Evolutionary conservation across 2,888 invertebrate species (phyloP).

Genomic region (Orchesellides sinensis): DNA sequence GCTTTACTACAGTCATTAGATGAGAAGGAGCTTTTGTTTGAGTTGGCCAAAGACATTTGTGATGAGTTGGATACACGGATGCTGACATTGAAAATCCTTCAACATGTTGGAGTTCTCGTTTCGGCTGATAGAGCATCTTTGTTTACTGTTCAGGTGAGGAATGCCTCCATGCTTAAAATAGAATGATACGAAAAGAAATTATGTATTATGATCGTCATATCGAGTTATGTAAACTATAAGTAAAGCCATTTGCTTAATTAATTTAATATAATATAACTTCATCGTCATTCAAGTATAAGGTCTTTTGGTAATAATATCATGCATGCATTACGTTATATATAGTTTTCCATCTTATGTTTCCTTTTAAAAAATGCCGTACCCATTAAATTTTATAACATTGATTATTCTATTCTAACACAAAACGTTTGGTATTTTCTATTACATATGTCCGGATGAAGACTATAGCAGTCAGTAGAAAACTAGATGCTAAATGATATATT

Average conservation of each 20-base stretch:
- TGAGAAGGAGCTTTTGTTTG: slow-evolving; percentile 96
- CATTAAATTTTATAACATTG: too few species aligned
- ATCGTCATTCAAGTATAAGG: too few species aligned
- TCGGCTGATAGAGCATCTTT: slow-evolving; percentile 95
- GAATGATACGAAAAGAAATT: background rate
- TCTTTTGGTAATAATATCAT: too few species aligned
- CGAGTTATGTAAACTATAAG: background rate
- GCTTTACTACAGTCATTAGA: slow-evolving; percentile 79
- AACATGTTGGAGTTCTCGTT: slow-evolving; percentile 94
- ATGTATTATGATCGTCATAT: background rate
- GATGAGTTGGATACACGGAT: slow-evolving; percentile 96
- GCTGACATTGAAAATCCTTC: slow-evolving; percentile 96
- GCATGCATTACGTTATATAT: too few species aligned
- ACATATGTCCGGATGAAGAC: too few species aligned
- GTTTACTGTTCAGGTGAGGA: slow-evolving; percentile 88
- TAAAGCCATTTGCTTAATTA: slow-evolving; percentile 15
- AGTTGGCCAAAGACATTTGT: slow-evolving; percentile 96
- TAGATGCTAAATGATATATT: too few species aligned
- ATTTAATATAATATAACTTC: background rate
- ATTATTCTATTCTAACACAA: too few species aligned
- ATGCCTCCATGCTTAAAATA: slow-evolving; percentile 1
- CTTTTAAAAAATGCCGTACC: too few species aligned
- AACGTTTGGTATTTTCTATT: too few species aligned
- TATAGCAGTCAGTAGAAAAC: too few species aligned
- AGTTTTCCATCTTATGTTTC: too few species aligned